These are phyloP conservation scores for Prunella strophiata DNA, from an alignment of 2,797 vertebrate species.

Conservation along the genomic window DNA sequence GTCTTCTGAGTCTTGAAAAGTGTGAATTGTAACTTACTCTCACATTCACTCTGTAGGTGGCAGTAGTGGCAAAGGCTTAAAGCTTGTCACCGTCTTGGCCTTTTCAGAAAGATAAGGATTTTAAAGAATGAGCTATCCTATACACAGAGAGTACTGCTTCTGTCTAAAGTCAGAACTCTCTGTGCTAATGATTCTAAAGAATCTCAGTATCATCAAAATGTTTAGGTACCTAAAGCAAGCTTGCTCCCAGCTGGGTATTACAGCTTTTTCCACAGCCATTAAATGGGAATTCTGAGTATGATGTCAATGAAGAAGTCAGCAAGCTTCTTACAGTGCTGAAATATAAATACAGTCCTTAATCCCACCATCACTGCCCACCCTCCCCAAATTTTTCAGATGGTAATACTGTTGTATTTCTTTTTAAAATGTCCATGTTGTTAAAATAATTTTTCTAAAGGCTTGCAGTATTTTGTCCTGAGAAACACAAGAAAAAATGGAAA, in stretches of 20 bases:
- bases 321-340: background rate
- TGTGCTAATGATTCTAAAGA: background rate
- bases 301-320: background rate
- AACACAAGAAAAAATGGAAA: background rate
- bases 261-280: background rate
- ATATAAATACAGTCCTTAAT: background rate
- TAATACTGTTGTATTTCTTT: background rate
- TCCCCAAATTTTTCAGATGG: background rate
- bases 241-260: background rate
- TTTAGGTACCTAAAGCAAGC: background rate
- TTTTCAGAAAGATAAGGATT: background rate
- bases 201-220: background rate
- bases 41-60: constrained; percentile 36
- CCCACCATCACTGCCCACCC: background rate
- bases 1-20: background rate
- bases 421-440: background rate
- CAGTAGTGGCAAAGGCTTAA: constrained; percentile 47
- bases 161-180: background rate
- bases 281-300: background rate
- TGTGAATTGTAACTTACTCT: background rate
- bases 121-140: too few species aligned
- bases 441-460: background rate
- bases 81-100: background rate
- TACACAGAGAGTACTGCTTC: background rate
- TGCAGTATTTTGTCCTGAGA: background rate